Evolutionary conservation across 2,888 invertebrate genomes (phyloP), one percentile per base, ranked within the genome.

Genomic region (Ophraella communa): DNA sequence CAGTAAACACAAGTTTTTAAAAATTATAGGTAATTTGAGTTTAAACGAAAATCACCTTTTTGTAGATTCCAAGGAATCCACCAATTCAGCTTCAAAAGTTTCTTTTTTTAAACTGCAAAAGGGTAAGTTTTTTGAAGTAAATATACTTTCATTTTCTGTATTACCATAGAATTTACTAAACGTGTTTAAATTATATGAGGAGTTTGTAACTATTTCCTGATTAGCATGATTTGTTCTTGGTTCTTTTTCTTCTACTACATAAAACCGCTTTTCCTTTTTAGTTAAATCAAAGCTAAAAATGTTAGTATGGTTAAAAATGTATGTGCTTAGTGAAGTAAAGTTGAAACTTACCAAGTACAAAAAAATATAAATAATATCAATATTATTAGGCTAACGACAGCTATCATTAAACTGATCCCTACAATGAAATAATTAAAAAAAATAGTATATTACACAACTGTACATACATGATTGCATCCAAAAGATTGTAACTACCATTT

Each of bases 271-370:
- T 1, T 20, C n/a, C 11, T 42, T 42, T 11, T 54, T 61, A 21
- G 61, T 67, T 23, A 42, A 35, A 20, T 45, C 20, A 44, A 59
- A 65, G 23, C 67, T 65, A 24, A 42, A 62, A 61, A 47, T 54
- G 5, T 7, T 2, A 27, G 14, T 5, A 24, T 39, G 0, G 53
- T 44, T 1, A 1, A 7, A 39, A 20, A 23, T 20, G 17, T 7
- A 3, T 3, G n/a, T 33, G 4, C 52, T 44, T 10, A 10, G 11
- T 35, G 18, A 1, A 35, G 33, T 27, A 14, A 30, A 55, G 14
- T 10, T 33, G n/a, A n/a, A n/a, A 63, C 65, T 63, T 57, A 67
- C 67, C 67, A 67, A 44, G 54, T 30, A 59, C 65, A 67, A 27
- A 56, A 67, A 58, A 65, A 17, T 24, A 65, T 17, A 18, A 65